Evolutionary conservation across 2,113 vertebrate genomes (phyloP), one percentile per base, ranked within the genome.

Genomic region (Oreotrochilus melanogaster): DNA sequence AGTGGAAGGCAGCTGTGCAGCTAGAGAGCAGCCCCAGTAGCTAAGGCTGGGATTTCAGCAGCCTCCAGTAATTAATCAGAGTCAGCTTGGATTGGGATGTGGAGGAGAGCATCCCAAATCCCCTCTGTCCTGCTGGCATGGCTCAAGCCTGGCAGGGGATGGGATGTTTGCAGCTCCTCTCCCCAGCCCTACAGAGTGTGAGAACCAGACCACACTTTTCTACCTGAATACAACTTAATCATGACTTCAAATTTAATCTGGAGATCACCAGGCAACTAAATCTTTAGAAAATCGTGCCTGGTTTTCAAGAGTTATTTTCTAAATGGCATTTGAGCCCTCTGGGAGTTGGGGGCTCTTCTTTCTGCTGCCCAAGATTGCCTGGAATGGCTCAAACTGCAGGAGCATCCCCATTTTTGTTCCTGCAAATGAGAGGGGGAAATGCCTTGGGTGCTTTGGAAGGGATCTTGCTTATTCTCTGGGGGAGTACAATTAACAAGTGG

Each of bases 11-110:
- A 95, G 82, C 88, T 93, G 88, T 86, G 92, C 47, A n/a, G 78
- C 83, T 69, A 43, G 61, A 53, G 64, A 91, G 93, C 61, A 66
- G 93, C 69, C 18, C 3, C 56, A 71, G 90, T 37, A 70, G 54
- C 83, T 86, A 65, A 64, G 88, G 65, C 86, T 81, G 95, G 75
- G 92, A 74, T 96, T 92, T 84, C 73, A 70, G 76, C 74, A 23
- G 65, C 4, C n/a, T 62, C 57, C 11, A 1, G 69, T 90, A 81
- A 90, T 90, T 95, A 86, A 79, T 80, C 37, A 16, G 69, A 69
- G 69, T 72, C 88, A 51, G 92, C 72, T 64, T 88, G 75, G 67
- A 33, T 56, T 54, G 51, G 5, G 8, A 15, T 6, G 22, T 27
- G 47, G 54, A 58, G 31, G 47, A 64, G 90, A 47, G 43, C n/a